Evolutionary conservation across 2,797 vertebrate genomes (phyloP).

Genomic region (Pseudocheirus occidentalis): DNA sequence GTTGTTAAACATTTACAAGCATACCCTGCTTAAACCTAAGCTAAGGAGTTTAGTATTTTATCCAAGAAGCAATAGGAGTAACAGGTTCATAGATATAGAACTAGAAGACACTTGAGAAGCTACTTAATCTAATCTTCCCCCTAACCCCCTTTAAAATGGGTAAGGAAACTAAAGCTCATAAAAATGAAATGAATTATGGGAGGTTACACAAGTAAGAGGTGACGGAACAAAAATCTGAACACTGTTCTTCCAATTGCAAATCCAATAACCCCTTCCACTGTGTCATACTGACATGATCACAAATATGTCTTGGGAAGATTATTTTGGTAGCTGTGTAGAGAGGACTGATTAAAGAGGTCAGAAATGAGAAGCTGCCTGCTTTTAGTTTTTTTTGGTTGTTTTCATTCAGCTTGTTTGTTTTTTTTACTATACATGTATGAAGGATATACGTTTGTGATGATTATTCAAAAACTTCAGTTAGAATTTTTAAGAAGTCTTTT

Average conservation of each 20-base stretch:
- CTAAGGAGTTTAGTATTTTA: not conserved
- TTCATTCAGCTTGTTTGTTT: not conserved
- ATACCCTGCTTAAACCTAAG: not conserved
- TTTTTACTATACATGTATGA: not conserved
- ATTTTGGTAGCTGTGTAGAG: not conserved
- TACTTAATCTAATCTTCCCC: not conserved
- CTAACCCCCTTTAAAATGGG: not conserved
- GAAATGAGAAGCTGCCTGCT: not conserved
- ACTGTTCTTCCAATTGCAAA: not conserved
- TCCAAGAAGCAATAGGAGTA: not conserved
- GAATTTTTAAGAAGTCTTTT: not conserved
- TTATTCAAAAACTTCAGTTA: not conserved
- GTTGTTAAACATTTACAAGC: not conserved
- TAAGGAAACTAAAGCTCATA: not conserved
- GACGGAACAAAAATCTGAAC: not conserved
- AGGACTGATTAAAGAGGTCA: not conserved
- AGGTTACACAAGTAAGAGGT: slow-evolving; percentile 23
- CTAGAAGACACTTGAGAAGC: not conserved
- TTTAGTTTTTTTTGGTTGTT: not conserved
- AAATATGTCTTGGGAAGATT: not conserved
- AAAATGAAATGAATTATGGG: slow-evolving; percentile 12
- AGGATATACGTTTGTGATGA: not conserved
- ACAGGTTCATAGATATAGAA: not conserved
- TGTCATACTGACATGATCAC: not conserved
- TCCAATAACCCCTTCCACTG: not conserved